A percentile compares a stretch with the other conserved stretches of the same genome.
Evolutionary conservation across 2,113 vertebrate species (phyloP).

Genomic region (Neotragus moschatus): DNA sequence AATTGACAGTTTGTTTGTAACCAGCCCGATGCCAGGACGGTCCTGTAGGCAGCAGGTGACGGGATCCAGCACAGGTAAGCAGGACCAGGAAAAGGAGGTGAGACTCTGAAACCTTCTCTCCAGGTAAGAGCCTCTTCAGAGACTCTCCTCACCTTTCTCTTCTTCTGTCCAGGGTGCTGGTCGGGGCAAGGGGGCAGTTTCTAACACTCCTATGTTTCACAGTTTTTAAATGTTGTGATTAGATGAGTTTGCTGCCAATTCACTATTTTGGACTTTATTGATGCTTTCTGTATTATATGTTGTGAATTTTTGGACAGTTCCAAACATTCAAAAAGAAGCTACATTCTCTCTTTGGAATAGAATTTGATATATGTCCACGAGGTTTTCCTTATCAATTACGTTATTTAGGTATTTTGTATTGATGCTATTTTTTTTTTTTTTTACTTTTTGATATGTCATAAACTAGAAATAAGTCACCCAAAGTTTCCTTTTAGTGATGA

Average conservation of each 20-base stretch:
- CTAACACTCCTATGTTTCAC: not conserved
- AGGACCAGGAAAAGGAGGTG: too few species aligned
- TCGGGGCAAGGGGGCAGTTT: accelerated
- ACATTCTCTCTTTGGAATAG: not conserved
- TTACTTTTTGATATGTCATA: not conserved
- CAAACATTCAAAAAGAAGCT: not conserved
- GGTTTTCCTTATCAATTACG: not conserved
- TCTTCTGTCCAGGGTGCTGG: not conserved
- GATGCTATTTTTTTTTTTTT: not conserved
- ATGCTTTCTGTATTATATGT: not conserved
- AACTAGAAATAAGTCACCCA: not conserved
- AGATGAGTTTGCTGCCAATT: not conserved
- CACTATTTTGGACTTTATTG: not conserved
- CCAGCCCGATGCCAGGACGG: too few species aligned
- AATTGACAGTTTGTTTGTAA: too few species aligned
- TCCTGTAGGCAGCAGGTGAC: too few species aligned
- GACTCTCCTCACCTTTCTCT: too few species aligned
- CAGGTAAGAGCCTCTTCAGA: too few species aligned
- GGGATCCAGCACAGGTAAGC: too few species aligned
- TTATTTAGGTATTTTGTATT: not conserved
- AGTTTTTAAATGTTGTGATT: not conserved
- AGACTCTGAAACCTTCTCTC: too few species aligned
- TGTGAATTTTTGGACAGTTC: not conserved
- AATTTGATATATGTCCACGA: not conserved
- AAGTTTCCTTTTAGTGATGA: not conserved